These are phyloP conservation scores for Pangasius sanitwongsei DNA, from an alignment of 2,797 vertebrate species.

Conservation along the genomic window DNA sequence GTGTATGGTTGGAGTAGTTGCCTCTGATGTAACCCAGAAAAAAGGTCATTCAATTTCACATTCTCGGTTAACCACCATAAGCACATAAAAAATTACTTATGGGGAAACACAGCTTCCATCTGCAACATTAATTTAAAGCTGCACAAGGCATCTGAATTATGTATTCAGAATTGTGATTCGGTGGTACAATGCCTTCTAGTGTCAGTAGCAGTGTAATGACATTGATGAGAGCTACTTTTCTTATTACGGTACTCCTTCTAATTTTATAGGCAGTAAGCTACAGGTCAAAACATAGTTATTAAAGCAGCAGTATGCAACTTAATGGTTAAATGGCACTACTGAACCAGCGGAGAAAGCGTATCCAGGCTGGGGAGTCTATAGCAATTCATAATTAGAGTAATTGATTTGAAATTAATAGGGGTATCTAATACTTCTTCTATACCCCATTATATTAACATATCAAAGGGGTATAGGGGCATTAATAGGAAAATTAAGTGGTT, in stretches of 20 bases:
- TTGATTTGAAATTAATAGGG: background rate
- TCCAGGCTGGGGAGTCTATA: background rate
- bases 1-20: background rate
- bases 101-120: slow-evolving; percentile 62
- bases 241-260: too few relatives aligned
- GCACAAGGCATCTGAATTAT: slow-evolving; percentile 8
- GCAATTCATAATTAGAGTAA: background rate
- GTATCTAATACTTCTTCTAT: background rate
- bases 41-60: slow-evolving; percentile 62
- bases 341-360: background rate
- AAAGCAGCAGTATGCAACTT: background rate
- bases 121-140: slow-evolving; percentile 56
- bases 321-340: background rate
- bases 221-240: slow-evolving; percentile 1
- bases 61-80: slow-evolving; percentile 72
- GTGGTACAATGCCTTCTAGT: background rate
- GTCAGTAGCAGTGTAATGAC: background rate
- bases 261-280: background rate
- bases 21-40: background rate
- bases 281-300: background rate
- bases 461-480: background rate
- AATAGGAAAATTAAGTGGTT: background rate
- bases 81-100: slow-evolving; percentile 65
- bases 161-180: background rate
- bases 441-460: background rate